Evolutionary conservation across 64 coral and sea anemone species (phyloP).

Genomic region (Orbicella faveolata): DNA sequence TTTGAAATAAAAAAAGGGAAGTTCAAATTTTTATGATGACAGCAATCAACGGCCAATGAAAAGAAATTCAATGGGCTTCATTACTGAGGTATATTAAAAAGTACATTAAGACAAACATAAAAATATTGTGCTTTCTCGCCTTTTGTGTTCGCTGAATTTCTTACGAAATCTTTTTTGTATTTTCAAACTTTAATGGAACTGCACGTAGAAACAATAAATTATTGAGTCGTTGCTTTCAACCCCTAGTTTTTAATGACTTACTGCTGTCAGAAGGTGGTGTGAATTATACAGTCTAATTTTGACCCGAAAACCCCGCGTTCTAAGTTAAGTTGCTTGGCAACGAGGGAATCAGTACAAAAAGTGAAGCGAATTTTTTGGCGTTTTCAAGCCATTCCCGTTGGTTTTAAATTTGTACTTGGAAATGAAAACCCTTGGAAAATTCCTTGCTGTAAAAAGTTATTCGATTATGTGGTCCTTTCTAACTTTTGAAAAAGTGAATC

Average conservation of each 20-base stretch:
- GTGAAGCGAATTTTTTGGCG: no score
- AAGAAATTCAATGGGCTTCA: background rate
- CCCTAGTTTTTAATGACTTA: background rate
- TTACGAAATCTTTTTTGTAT: background rate
- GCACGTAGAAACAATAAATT: background rate
- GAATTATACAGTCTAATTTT: background rate
- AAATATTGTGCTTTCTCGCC: background rate
- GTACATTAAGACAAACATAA: background rate
- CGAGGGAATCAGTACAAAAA: no score
- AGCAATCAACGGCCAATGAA: background rate
- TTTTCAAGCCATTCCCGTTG: no score
- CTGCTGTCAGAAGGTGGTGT: background rate
- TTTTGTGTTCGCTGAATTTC: background rate
- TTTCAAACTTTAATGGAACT: background rate
- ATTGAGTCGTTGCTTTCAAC: background rate
- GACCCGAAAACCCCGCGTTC: background rate
- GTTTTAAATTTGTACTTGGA: no score
- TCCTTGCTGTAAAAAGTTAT: no score
- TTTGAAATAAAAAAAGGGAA: background rate
- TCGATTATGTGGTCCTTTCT: no score
- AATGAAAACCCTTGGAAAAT: no score
- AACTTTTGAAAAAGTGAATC: no score
- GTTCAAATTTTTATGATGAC: background rate
- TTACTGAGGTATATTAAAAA: conserved; percentile 8
- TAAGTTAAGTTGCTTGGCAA: background rate